These are phyloP conservation scores for Latheticus oryzae DNA, from an alignment of 2,888 invertebrate species.

Conservation along the genomic window DNA sequence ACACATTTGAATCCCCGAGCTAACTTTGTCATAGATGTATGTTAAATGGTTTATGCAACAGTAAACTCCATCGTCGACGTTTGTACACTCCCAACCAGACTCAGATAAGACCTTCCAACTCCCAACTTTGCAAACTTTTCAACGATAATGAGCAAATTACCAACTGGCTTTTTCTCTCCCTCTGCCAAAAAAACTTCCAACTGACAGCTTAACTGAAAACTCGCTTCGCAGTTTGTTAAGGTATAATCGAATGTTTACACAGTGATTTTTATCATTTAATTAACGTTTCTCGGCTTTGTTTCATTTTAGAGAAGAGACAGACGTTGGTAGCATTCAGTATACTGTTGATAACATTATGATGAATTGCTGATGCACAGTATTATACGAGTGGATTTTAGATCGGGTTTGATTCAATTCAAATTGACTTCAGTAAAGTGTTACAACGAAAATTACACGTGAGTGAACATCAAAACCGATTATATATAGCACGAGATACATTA, in stretches of 20 bases:
- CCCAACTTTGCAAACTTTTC: slow-evolving; percentile 25
- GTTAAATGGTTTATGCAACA: slow-evolving; percentile 66
- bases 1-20: slow-evolving; percentile 44
- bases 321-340: slow-evolving; percentile 44
- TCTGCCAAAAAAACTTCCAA: not conserved
- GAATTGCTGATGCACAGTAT: slow-evolving; percentile 49
- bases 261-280: slow-evolving; percentile 32
- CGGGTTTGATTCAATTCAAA: slow-evolving; percentile 48
- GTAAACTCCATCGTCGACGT: slow-evolving; percentile 56
- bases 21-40: slow-evolving; percentile 64
- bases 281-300: slow-evolving; percentile 23
- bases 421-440: slow-evolving; percentile 47
- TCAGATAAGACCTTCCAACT: slow-evolving; percentile 26
- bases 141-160: not conserved
- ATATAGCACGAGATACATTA: slow-evolving; percentile 25
- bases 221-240: slow-evolving; percentile 9
- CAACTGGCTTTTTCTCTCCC: not conserved
- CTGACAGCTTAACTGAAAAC: not conserved
- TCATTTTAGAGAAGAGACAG: slow-evolving; percentile 42
- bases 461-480: slow-evolving; percentile 36
- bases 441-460: slow-evolving; percentile 42
- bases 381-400: slow-evolving; percentile 47
- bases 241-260: slow-evolving; percentile 4
- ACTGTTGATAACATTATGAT: slow-evolving; percentile 51
- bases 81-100: slow-evolving; percentile 39